These are phyloP conservation scores for Pan troglodytes DNA, from an alignment of 2,113 vertebrate species.

Conservation along the genomic window NHGRI_mPanTro3-v2.1_pri NC_072401.2:30549501-30550000, in stretches of 20 bases:
- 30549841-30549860: neutral
- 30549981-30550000: neutral
- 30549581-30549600: neutral
- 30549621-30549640: neutral
- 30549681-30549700: neutral
- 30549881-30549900: neutral
- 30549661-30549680: neutral
- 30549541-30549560: accelerated
- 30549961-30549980: neutral
- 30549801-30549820: neutral
- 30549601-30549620: neutral
- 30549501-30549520: neutral
- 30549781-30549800: neutral
- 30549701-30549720: neutral
- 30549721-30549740: neutral
- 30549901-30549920: neutral
- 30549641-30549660: neutral
- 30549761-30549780: neutral
- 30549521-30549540: neutral
- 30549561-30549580: neutral
- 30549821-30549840: neutral
- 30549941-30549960: neutral
- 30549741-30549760: neutral
- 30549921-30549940: neutral
- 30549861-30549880: neutral